Evolutionary conservation across 1,140 invertebrate genomes (phyloP).

Genomic region (Amyelois transitella): DNA sequence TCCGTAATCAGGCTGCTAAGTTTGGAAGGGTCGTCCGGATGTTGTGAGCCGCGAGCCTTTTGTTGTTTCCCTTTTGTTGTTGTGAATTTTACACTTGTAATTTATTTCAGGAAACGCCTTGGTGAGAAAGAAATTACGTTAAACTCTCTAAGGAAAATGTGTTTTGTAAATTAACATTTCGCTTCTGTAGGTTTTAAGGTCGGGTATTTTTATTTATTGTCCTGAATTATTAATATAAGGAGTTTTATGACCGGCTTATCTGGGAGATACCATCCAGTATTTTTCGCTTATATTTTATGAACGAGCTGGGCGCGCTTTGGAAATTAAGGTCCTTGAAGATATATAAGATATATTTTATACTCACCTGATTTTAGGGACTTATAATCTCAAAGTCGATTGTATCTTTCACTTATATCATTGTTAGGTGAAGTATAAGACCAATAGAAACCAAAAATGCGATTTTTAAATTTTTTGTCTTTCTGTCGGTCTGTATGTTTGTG

Average conservation of each 20-base stretch:
- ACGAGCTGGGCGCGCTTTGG: neutral
- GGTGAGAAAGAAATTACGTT: constrained; percentile 71
- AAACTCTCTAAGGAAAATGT: constrained; percentile 70
- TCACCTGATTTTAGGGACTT: too few relatives aligned
- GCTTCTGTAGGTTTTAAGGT: constrained; percentile 45
- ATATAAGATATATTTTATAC: too few relatives aligned
- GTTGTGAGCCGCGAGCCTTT: constrained; percentile 69
- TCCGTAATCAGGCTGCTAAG: constrained; percentile 72
- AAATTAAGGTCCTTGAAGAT: neutral
- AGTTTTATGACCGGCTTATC: neutral
- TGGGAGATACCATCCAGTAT: neutral
- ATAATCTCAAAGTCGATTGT: too few relatives aligned
- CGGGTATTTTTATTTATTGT: constrained; percentile 26
- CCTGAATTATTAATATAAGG: constrained; percentile 12
- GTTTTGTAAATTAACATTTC: constrained; percentile 70
- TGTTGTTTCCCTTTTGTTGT: constrained; percentile 71
- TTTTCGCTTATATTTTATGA: neutral
- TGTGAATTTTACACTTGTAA: constrained; percentile 74
- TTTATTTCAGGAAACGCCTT: constrained; percentile 72
- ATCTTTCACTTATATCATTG: too few relatives aligned
- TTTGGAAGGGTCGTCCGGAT: constrained; percentile 72
- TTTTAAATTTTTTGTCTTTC: too few relatives aligned
- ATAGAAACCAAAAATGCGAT: too few relatives aligned
- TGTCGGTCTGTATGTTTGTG: too few relatives aligned
- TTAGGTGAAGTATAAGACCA: too few relatives aligned